These are phyloP conservation scores for Aix galericulata DNA, from an alignment of 2,113 vertebrate genomes.

Conservation along the genomic window DNA sequence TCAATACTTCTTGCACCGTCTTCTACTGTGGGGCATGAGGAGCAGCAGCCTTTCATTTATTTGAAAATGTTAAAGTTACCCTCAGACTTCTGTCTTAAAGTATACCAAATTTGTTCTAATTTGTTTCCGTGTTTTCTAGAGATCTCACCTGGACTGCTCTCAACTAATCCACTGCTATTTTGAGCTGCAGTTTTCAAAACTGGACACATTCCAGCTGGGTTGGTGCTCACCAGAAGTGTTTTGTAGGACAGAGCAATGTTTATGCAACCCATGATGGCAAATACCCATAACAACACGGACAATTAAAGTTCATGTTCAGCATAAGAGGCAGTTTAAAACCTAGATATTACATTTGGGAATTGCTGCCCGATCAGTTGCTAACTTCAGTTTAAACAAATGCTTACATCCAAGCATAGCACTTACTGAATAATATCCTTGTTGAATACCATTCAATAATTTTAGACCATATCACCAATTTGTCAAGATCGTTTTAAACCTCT, in stretches of 20 bases:
- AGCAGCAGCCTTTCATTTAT: background rate
- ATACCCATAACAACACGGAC: background rate
- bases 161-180: background rate
- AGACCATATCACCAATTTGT: background rate
- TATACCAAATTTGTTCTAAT: background rate
- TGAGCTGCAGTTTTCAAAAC: background rate
- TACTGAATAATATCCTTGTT: background rate
- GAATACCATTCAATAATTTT: background rate
- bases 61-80: background rate
- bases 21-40: background rate
- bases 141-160: background rate
- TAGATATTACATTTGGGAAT: background rate
- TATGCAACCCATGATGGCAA: background rate
- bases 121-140: background rate
- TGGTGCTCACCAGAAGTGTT: background rate
- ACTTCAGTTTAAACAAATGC: background rate
- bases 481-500: background rate
- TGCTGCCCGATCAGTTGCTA: background rate
- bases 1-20: background rate
- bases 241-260: background rate
- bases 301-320: background rate
- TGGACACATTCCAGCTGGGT: background rate
- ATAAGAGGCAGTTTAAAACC: background rate
- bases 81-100: background rate
- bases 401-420: background rate